Base-by-base conservation (phyloP, 2,797 vertebrate species). In the Arctocebus calabarensis region DNA sequence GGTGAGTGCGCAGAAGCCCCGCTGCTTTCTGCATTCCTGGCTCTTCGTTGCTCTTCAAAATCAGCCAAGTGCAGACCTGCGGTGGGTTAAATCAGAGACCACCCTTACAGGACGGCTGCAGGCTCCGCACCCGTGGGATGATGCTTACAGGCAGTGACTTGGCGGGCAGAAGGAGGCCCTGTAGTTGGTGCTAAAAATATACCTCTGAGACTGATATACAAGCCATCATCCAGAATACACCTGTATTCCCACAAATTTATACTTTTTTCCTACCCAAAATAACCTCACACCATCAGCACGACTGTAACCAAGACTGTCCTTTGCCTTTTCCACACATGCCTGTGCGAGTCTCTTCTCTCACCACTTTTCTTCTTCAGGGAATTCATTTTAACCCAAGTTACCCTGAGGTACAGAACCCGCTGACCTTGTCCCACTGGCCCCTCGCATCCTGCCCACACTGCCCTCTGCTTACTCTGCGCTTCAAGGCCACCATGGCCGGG, bases 1-100 rank as follows among this genome's bases (percentile, higher is more conserved):
- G 97, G 93, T 97, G 97, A 95, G 61, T 74, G 11, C 86, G 48
- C 17, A 93, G 55, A 74, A 27, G 37, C 3, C 40, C 83, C 83
- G 75, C 55, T 78, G 61, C 40, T 62, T 91, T 91, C 29, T 78
- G 17, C 84, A 68, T 88, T 91, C 45, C 86, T n/a, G 62, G 62
- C 12, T 84, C 27, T 70, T 3, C 55, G 17, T 12, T 64, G 7
- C 45, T 87, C 78, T 82, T 83, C 83, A 85, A 52, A 66, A 57
- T 5, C 93, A 84, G 45, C 48, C 48, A 91, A 95, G 8, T 61
- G 25, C n/a, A 29, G 25, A 29, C 74, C 29, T 55, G 2, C 45
- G 17, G 5, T 23, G 0, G 16, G 32, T 75, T 71, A 77, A 52
- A 74, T 94, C 45, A 94, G 6, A 73, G 85, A 23, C 17, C 17